Evolutionary conservation across 2,797 vertebrate genomes (phyloP).

Genomic region (Heterohyrax brucei): DNA sequence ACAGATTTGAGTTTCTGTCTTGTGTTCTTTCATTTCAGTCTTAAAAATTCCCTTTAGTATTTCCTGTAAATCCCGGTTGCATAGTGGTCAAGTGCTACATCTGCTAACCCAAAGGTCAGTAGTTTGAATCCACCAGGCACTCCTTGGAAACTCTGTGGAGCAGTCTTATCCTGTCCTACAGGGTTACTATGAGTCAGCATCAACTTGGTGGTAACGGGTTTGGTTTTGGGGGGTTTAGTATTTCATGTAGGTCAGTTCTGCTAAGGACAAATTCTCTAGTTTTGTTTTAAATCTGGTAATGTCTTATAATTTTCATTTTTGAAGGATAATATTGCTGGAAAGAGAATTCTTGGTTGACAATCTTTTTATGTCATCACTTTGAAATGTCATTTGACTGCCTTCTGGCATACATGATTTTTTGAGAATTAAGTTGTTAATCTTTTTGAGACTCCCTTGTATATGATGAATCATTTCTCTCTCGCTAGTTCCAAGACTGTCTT

Average conservation of each 20-base stretch:
- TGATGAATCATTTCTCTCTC: slow-evolving; percentile 28
- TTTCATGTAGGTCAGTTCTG: not conserved
- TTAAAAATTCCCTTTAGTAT: no score
- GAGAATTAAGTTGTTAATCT: slow-evolving; percentile 25
- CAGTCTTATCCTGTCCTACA: no score
- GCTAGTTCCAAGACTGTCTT: not conserved
- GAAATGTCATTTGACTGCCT: not conserved
- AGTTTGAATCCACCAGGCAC: no score
- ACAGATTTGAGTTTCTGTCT: no score
- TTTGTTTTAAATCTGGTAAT: not conserved
- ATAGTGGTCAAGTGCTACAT: no score
- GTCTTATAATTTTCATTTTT: not conserved
- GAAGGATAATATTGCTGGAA: slow-evolving; percentile 38
- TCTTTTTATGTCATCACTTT: slow-evolving; percentile 26
- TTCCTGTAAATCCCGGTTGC: no score
- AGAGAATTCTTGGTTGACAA: not conserved
- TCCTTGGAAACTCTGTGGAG: no score
- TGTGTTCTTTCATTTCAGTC: no score
- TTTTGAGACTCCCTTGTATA: not conserved
- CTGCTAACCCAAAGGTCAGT: no score
- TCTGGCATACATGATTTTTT: not conserved
- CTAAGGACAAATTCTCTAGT: not conserved
- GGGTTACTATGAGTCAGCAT: no score
- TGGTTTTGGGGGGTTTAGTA: no score
- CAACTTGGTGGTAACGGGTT: no score